Evolutionary conservation across 2,797 vertebrate genomes (phyloP).

Genomic region (Diplodus sargus): DNA sequence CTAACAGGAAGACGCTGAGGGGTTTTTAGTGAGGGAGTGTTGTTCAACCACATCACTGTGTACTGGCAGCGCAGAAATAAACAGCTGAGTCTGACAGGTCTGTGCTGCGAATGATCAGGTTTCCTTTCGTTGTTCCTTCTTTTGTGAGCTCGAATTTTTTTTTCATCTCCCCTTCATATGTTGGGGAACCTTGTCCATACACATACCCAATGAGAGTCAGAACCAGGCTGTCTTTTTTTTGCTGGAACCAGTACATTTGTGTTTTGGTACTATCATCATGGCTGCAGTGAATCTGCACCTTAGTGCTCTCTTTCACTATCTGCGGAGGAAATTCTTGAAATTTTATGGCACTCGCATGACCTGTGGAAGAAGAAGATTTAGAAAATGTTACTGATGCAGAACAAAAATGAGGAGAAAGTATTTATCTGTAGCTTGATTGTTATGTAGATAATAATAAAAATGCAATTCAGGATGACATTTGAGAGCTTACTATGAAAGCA

Average conservation of each 20-base stretch:
- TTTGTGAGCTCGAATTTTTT: background rate
- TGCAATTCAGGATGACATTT: background rate
- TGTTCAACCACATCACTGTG: conserved; percentile 14
- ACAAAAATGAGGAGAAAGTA: background rate
- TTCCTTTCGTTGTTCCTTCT: background rate
- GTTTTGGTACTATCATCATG: conserved; percentile 19
- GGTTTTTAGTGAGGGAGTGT: conserved; percentile 16
- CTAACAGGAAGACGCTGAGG: background rate
- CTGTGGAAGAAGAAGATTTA: conserved; percentile 15
- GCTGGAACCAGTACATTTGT: conserved; percentile 66
- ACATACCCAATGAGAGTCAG: conserved; percentile 46
- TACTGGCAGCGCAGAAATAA: conserved; percentile 62
- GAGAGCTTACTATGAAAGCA: conserved; percentile 5
- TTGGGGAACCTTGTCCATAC: background rate
- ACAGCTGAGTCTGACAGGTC: conserved; percentile 39
- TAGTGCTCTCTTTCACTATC: background rate
- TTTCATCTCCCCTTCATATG: background rate
- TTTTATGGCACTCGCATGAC: background rate
- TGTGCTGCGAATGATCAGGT: conserved; percentile 39
- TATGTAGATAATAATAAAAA: background rate
- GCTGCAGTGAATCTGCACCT: conserved; percentile 41
- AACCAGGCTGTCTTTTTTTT: background rate
- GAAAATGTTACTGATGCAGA: background rate
- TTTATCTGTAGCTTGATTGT: fast-evolving
- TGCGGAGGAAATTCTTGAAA: conserved; percentile 29